These are phyloP conservation scores for human (Homo sapiens) DNA, from an alignment of 2,113 vertebrate genomes.

Conservation along the genomic window DNA sequence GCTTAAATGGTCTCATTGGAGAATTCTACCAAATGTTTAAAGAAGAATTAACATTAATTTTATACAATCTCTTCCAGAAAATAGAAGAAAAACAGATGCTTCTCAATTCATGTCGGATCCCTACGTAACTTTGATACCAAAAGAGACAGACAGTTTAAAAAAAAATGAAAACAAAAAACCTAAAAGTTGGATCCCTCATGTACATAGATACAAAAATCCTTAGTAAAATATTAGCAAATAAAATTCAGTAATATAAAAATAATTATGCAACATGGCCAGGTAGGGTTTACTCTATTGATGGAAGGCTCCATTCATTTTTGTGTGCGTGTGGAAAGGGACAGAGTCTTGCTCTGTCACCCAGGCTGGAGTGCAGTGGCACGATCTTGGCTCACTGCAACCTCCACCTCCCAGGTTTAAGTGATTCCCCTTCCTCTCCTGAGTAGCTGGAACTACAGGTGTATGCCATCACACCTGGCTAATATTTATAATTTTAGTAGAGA, in stretches of 20 bases:
- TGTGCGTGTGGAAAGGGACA: neutral
- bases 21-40: neutral
- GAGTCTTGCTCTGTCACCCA: no score
- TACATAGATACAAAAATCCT: neutral
- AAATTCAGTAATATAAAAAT: neutral
- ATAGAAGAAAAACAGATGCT: neutral
- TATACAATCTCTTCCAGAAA: neutral
- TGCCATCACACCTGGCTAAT: no score
- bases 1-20: neutral
- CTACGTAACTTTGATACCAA: neutral
- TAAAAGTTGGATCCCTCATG: neutral
- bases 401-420: no score
- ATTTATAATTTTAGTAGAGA: no score
- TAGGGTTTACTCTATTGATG: neutral
- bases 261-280: neutral
- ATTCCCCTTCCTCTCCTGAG: no score
- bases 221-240: neutral
- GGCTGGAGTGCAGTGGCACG: no score
- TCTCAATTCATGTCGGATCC: neutral
- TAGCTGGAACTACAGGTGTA: no score
- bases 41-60: neutral
- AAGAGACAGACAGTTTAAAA: neutral
- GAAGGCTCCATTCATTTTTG: neutral
- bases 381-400: no score
- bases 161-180: neutral